Evolutionary conservation across 2,113 vertebrate species (phyloP), one percentile per base, ranked within the genome.

Genomic region (Pelodiscus sinensis): DNA sequence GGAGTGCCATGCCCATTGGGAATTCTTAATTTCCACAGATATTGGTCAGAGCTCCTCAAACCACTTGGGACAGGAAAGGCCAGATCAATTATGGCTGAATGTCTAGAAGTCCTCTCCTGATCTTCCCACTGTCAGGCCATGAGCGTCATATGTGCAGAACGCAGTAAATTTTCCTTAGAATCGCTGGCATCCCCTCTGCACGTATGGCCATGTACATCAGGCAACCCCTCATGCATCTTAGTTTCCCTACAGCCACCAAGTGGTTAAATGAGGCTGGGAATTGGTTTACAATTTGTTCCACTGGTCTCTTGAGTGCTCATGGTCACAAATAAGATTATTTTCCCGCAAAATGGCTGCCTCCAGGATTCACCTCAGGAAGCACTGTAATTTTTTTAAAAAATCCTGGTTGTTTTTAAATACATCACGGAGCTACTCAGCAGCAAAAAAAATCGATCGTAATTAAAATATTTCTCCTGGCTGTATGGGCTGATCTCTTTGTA

Each of bases 301-400:
- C 80, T 54, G 90, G 38, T 85, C 55, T 81, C 82, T 94, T 77
- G 86, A 85, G 18, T 84, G 88, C 65, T 92, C 82, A 78, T 90
- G 92, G 86, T 93, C 81, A 94, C 65, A 85, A 84, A 38, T 0
- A 1, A 81, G 91, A 91, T 92, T 90, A 84, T 89, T 96, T 95
- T 92, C 52, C 91, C 90, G 58, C 78, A 91, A 87, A 95, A 95
- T 4, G 3, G n/a, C 51, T 0, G 0, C 86, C 81, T 88, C 27
- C 57, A 29, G 75, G 73, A 85, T 50, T 29, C 87, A 65, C 87
- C 82, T 90, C 0, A 0, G 86, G 86, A 95, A 91, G 68, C 82
- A 60, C 38, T 94, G 90, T 92, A 96, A 96, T 97, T 96, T 97
- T 96, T 24, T 8, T 16, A 96, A 96, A 95, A 91, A 27, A 38